Evolutionary conservation across 37 sponge, comb jelly and placozoan species (phyloP).

Genomic region (Geodia barretti): DNA sequence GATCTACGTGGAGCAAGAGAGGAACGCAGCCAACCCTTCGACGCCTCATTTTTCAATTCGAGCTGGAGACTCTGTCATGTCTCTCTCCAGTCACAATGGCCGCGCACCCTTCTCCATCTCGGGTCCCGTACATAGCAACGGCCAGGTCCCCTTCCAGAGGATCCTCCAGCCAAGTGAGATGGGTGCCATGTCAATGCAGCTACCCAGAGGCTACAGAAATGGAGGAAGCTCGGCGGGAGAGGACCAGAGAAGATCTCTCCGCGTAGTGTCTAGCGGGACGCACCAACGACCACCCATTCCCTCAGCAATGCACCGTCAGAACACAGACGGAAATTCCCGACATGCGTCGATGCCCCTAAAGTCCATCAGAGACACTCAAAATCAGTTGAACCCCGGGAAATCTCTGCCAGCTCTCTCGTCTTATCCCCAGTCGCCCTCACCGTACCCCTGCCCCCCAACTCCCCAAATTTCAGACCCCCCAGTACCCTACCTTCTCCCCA

Average conservation of each 20-base stretch:
- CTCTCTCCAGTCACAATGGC: background rate
- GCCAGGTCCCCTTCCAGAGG: background rate
- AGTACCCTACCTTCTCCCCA: background rate
- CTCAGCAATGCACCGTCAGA: no score
- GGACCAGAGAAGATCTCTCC: background rate
- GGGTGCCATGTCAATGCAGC: background rate
- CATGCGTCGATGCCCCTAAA: no score
- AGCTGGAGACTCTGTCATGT: background rate
- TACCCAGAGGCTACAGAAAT: background rate
- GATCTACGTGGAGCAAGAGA: conserved; percentile 29
- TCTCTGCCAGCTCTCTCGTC: background rate
- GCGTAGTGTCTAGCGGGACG: background rate
- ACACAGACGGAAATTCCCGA: no score
- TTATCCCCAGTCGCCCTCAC: background rate
- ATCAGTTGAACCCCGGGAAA: no score
- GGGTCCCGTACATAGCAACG: background rate
- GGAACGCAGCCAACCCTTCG: background rate
- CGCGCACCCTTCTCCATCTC: background rate
- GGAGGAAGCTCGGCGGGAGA: background rate
- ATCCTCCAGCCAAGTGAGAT: background rate
- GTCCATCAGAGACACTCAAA: no score
- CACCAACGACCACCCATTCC: background rate
- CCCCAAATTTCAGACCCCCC: background rate
- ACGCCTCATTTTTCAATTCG: background rate
- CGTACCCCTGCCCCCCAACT: background rate